A percentile compares a stretch with the other conserved stretches of the same genome.
These are phyloP conservation scores for Perca fluviatilis DNA, from an alignment of 2,113 vertebrate species.

Conservation along the genomic window DNA sequence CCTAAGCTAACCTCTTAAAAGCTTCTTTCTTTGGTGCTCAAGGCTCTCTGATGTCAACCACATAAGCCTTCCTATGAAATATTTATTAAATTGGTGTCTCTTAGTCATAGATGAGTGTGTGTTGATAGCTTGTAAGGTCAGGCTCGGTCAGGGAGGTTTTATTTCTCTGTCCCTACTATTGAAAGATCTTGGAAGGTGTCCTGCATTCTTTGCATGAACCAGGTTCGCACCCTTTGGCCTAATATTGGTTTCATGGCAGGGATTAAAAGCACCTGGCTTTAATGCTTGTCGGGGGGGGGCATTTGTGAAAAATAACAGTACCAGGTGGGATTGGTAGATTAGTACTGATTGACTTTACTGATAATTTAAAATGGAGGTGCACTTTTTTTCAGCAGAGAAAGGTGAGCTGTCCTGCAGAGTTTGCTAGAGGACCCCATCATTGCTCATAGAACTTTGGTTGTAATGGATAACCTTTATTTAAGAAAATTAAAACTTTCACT, in stretches of 20 bases:
- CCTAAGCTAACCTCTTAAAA: neutral
- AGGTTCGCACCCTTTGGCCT: neutral
- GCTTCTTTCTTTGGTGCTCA: slow-evolving; percentile 2
- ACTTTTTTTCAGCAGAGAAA: neutral
- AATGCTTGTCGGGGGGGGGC: neutral
- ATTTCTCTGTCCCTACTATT: neutral
- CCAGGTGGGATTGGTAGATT: neutral
- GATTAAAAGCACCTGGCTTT: neutral
- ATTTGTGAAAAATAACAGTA: neutral
- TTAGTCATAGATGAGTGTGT: neutral
- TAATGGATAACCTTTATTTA: neutral
- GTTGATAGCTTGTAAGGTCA: slow-evolving; percentile 10
- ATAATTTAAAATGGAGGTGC: neutral
- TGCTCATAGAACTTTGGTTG: neutral
- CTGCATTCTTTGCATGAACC: slow-evolving; percentile 1
- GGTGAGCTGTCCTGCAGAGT: neutral
- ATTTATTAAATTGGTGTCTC: neutral
- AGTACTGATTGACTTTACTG: neutral
- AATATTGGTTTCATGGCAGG: neutral
- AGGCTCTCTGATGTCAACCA: neutral
- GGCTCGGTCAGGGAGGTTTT: neutral
- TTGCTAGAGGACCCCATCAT: neutral
- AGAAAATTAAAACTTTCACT: no score
- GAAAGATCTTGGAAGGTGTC: neutral
- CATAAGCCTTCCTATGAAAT: neutral